Base-by-base conservation (phyloP, 2,888 invertebrate genomes). In the Chrysotoxum bicinctum region DNA sequence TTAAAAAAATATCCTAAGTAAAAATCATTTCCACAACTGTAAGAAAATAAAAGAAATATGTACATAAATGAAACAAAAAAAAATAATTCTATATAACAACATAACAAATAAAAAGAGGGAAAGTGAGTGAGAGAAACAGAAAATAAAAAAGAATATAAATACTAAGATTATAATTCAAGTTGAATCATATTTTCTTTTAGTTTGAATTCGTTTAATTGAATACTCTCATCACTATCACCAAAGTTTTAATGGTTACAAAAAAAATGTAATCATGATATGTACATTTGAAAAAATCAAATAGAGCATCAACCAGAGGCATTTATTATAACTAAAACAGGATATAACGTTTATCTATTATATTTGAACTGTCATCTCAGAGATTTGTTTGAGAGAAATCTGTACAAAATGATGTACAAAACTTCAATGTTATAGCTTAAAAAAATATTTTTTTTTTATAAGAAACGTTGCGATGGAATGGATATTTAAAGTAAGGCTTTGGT, bases 21-120 rank as follows among this genome's bases (percentile, higher is more conserved):
- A 76, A 80, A 85, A 85, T 85, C 84, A 85, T 85, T 85, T 85
- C 84, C 84, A 85, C 80, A 85, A 85, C 83, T 84, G 83, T 52
- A 84, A 83, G 62, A 83, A 83, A 78, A 83, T 48, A 83, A 78
- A 66, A 83, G 32, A 79, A 83, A 79, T 58, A n/a, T n/a, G n/a
- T n/a, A 69, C 79, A 79, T 84, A 74, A 79, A 84, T 84, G 74
- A 79, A 79, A 70, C 8, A 69, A 74, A 43, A 50, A 35, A 75
- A 58, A 56, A 76, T 45, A 14, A 48, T 48, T 48, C 21, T 48
- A 30, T 32, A 64, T 30, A 26, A 52, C n/a, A n/a, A 52, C n/a
- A 58, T 10, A 56, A 56, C 1, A 37, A 1, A 26, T 16, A 23
- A 2, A 32, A n/a, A 23, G 23, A 26, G 14, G 7, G 7, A 14